These are phyloP conservation scores for Noctua comes DNA, from an alignment of 2,888 invertebrate genomes.

Conservation along the genomic window DNA sequence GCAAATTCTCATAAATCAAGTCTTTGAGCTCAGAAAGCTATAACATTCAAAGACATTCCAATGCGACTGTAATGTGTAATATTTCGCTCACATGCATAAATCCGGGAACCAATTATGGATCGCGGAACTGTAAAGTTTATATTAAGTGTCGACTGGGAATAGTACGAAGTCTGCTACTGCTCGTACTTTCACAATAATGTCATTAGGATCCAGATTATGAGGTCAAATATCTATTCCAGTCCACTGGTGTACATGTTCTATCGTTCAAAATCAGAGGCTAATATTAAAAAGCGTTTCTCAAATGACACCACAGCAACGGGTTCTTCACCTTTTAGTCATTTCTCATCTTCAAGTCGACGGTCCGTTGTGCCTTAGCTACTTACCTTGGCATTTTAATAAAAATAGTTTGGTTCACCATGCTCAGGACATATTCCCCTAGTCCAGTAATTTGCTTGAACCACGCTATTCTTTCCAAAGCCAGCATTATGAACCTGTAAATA, in stretches of 20 bases:
- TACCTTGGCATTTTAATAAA: not conserved
- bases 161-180: not conserved
- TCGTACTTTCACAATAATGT: not conserved
- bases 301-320: not conserved
- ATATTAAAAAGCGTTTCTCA: not conserved
- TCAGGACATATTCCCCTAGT: not conserved
- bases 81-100: conserved; percentile 30
- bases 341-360: not conserved
- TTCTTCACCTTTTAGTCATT: not conserved
- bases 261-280: not conserved
- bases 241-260: not conserved
- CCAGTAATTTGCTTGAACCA: not conserved
- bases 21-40: conserved; percentile 38
- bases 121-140: conserved; percentile 23
- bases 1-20: conserved; percentile 37
- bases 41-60: conserved; percentile 48
- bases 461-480: not conserved
- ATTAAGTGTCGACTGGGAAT: conserved; percentile 16
- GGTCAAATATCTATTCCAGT: not conserved
- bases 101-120: conserved; percentile 29
- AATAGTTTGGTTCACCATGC: not conserved
- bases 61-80: conserved; percentile 34
- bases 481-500: not conserved
- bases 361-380: not conserved
- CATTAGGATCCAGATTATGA: not conserved